A percentile compares a stretch with the other conserved stretches of the same genome.
Evolutionary conservation across 2,797 vertebrate genomes (phyloP).

Genomic region (Molossus molossus): DNA sequence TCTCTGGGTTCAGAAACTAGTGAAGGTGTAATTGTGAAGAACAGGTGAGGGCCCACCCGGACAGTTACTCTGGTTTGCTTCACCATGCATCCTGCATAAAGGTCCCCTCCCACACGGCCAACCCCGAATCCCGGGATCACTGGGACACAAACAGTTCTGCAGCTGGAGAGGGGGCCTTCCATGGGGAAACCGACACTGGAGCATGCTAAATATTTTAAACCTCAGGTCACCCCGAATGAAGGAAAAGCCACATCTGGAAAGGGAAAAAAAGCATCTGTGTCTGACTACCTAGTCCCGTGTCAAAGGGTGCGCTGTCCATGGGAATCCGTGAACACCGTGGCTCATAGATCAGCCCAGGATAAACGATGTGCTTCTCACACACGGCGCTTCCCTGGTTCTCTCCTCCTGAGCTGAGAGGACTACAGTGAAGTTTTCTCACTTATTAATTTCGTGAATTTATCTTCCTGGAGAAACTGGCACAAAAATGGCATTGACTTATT

Average conservation of each 20-base stretch:
- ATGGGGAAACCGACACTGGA: constrained; percentile 50
- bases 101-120: constrained; percentile 3
- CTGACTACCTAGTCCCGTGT: constrained; percentile 65
- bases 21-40: constrained; percentile 82
- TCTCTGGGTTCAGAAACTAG: constrained; percentile 78
- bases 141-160: constrained; percentile 84
- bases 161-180: constrained; percentile 72
- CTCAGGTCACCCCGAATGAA: neutral
- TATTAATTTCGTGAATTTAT: constrained; percentile 72
- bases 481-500: constrained; percentile 50
- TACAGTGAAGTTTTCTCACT: constrained; percentile 68
- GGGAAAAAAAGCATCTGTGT: neutral
- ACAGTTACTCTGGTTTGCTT: constrained; percentile 88
- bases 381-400: constrained; percentile 39
- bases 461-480: constrained; percentile 60
- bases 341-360: constrained; percentile 78
- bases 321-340: constrained; percentile 72
- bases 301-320: constrained; percentile 54
- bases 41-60: constrained; percentile 85
- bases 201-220: neutral
- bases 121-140: neutral
- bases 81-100: constrained; percentile 86
- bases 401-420: constrained; percentile 75
- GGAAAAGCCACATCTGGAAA: neutral
- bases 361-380: constrained; percentile 78